These are phyloP conservation scores for Microctonus aethiopoides DNA, from an alignment of 2,888 invertebrate genomes.

Conservation along the genomic window DNA sequence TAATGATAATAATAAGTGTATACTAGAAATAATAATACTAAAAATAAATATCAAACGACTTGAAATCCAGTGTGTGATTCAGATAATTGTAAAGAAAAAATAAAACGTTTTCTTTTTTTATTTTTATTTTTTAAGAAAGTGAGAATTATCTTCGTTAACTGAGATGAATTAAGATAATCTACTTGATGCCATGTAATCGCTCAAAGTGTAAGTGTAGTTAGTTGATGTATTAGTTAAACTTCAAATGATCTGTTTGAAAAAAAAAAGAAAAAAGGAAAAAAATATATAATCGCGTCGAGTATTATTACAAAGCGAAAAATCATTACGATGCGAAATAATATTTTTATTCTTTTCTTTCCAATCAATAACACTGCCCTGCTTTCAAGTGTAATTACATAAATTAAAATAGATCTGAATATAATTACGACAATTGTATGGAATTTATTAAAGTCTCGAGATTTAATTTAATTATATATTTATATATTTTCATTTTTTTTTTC, in stretches of 20 bases:
- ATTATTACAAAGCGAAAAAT: slow-evolving; percentile 14
- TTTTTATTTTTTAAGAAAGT: slow-evolving; percentile 36
- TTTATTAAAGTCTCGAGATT: neutral
- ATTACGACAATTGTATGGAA: neutral
- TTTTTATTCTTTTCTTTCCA: slow-evolving; percentile 20
- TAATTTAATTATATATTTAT: neutral
- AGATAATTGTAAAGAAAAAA: slow-evolving; percentile 8
- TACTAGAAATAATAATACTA: slow-evolving; percentile 8
- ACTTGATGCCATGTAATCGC: slow-evolving; percentile 54
- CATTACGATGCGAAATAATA: neutral
- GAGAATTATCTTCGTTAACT: slow-evolving; percentile 32
- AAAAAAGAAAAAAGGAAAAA: slow-evolving; percentile 25
- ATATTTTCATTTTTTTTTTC: neutral
- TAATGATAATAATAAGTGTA: slow-evolving; percentile 9
- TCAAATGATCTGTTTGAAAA: slow-evolving; percentile 41
- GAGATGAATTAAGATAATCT: slow-evolving; percentile 40
- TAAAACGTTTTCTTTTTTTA: no score
- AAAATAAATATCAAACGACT: neutral
- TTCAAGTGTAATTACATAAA: slow-evolving; percentile 27
- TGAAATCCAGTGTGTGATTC: slow-evolving; percentile 12
- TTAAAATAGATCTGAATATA: neutral
- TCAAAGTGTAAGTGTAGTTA: slow-evolving; percentile 59
- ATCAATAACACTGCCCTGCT: slow-evolving; percentile 41
- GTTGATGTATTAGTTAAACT: slow-evolving; percentile 44
- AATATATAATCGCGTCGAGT: slow-evolving; percentile 11